A percentile compares a stretch with the other conserved stretches of the same genome.
Evolutionary conservation across 2,113 vertebrate species (phyloP).

Genomic region (Serilophus lunatus): DNA sequence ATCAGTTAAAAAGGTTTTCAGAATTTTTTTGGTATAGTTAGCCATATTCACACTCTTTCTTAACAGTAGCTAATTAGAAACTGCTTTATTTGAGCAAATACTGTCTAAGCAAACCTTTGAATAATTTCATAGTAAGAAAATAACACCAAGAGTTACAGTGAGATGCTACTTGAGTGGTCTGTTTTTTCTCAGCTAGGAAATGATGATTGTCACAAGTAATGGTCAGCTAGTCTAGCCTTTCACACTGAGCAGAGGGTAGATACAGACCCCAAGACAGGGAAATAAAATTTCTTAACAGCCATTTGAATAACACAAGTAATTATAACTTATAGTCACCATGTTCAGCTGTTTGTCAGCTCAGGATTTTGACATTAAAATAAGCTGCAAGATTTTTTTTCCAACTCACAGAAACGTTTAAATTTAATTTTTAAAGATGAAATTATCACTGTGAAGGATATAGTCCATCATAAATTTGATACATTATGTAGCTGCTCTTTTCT

Average conservation of each 20-base stretch:
- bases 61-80: background rate
- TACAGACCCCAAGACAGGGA: background rate
- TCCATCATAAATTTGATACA: background rate
- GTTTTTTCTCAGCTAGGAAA: background rate
- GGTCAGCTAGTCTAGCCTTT: background rate
- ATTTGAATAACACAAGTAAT: background rate
- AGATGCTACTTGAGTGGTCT: background rate
- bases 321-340: background rate
- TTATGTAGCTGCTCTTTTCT: background rate
- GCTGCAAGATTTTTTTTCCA: background rate
- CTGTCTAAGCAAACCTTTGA: background rate
- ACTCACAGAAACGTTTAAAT: background rate
- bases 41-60: background rate
- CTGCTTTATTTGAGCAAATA: background rate
- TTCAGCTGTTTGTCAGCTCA: background rate
- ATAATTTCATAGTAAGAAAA: background rate
- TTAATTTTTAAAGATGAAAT: background rate
- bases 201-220: background rate
- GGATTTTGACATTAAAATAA: background rate
- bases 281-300: background rate
- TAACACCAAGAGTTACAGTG: background rate
- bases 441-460: background rate
- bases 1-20: background rate
- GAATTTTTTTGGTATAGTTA: background rate
- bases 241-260: accelerated